Percentiles rank a stretch among this genome's conserved stretches.
These are phyloP conservation scores for Tillus elongatus DNA, from an alignment of 2,888 invertebrate genomes.

Conservation along the genomic window DNA sequence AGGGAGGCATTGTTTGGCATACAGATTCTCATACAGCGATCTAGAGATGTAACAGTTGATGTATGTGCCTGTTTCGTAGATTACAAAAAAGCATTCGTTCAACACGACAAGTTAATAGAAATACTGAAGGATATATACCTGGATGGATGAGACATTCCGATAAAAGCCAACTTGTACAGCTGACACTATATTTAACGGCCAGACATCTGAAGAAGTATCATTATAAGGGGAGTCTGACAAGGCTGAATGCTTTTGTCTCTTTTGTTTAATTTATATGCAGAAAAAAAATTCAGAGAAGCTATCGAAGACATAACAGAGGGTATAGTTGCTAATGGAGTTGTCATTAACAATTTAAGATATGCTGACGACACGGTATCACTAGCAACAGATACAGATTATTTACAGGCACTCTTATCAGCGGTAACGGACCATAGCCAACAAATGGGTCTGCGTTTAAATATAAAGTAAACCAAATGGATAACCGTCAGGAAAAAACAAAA, in stretches of 20 bases:
- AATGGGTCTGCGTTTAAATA: too few relatives aligned
- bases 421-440: too few relatives aligned
- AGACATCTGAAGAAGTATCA: neutral
- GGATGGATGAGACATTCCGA: neutral
- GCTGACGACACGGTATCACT: neutral
- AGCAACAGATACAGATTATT: too few relatives aligned
- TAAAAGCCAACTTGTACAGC: neutral
- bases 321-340: neutral
- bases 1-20: too few relatives aligned
- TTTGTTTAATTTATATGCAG: neutral
- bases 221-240: neutral
- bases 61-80: neutral
- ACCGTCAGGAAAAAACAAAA: too few relatives aligned
- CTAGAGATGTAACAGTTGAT: too few relatives aligned
- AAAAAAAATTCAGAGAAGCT: neutral
- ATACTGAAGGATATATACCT: neutral
- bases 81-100: neutral
- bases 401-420: too few relatives aligned
- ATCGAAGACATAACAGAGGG: neutral
- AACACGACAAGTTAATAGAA: neutral
- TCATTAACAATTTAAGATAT: neutral
- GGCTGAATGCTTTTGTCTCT: conserved; percentile 1
- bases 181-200: neutral
- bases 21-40: too few relatives aligned
- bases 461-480: too few relatives aligned